These are phyloP conservation scores for Chaetops frenatus DNA, from an alignment of 2,113 vertebrate species.

Conservation along the genomic window DNA sequence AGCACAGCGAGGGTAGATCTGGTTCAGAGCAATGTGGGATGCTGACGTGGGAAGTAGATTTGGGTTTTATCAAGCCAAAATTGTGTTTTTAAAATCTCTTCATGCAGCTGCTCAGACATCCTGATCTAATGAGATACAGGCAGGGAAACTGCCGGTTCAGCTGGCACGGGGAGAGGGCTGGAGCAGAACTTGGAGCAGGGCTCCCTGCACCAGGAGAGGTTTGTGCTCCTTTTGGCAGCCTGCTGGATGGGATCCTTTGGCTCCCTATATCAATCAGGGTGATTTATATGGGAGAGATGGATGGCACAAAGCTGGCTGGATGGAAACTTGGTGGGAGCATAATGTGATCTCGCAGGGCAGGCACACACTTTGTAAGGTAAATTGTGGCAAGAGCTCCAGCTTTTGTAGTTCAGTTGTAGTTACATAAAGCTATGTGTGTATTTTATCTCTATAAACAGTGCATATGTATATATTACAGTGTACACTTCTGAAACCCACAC, in stretches of 20 bases:
- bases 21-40: background rate
- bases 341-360: background rate
- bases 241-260: background rate
- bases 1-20: background rate
- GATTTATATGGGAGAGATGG: background rate
- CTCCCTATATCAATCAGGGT: background rate
- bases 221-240: background rate
- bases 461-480: background rate
- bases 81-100: background rate
- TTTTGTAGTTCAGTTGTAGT: background rate
- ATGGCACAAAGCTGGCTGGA: background rate
- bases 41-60: background rate
- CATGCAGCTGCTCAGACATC: constrained; percentile 21
- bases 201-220: background rate
- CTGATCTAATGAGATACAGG: background rate
- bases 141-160: background rate
- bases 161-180: background rate
- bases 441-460: too few species aligned
- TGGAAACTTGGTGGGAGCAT: background rate
- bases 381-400: background rate
- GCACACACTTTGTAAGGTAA: background rate
- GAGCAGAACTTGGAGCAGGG: background rate
- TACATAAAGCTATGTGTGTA: background rate
- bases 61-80: constrained; percentile 1
- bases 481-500: background rate